phyloP scores from a whole-genome alignment of 2,113 vertebrate species.

The Festucalex cinctus region DNA sequence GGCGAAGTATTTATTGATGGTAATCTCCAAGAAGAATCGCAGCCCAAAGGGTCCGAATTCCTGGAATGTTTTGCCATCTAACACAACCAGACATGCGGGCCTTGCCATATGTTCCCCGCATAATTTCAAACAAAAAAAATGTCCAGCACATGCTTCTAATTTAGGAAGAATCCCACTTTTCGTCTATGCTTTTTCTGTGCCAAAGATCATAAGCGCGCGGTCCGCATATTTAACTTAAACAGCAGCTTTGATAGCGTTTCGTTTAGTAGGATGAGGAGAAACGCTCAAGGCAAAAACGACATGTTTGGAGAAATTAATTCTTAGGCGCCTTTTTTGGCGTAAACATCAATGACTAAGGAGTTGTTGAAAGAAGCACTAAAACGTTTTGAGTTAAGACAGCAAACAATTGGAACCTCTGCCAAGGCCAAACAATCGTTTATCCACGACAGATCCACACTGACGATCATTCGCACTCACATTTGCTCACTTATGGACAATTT shows the following conservation, averaged over 20 bases:
- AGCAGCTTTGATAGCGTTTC: background rate
- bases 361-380: background rate
- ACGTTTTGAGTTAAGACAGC: background rate
- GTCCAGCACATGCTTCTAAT: conserved; percentile 4
- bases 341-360: background rate
- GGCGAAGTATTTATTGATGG: background rate
- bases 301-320: background rate
- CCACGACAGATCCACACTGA: background rate
- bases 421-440: background rate
- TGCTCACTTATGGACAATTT: too few species aligned
- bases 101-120: background rate
- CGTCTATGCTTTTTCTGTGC: background rate
- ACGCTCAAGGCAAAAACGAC: background rate
- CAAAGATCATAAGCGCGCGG: background rate
- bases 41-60: background rate
- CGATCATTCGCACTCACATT: too few species aligned
- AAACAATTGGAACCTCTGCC: background rate
- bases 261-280: background rate
- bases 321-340: background rate
- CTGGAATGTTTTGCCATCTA: background rate
- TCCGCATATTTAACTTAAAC: background rate
- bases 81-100: background rate
- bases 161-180: background rate
- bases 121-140: conserved; percentile 1
- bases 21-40: background rate